Base-by-base conservation (phyloP, 2,888 invertebrate species). In the Tipula confusa region DNA sequence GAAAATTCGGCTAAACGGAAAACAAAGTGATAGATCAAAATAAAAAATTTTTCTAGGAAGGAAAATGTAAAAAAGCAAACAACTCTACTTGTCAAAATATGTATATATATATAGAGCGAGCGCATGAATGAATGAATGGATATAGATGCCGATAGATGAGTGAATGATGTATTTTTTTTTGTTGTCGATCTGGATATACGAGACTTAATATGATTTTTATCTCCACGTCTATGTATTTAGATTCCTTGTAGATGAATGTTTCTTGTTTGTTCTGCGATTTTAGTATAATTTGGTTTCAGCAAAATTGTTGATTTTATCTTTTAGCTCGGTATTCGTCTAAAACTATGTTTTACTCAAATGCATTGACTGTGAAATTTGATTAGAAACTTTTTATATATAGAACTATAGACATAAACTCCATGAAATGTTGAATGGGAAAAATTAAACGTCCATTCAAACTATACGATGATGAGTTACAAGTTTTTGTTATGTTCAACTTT, bases 21-120 rank as follows among this genome's bases (percentile, higher is more conserved):
- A 64, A 64, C 24, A 64, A 64, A 64, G 64, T 64, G 64, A 64
- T 64, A 64, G 64, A 64, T 64, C 64, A 64, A 64, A 64, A 64
- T 4, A 48, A 18, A 64, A 64, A 64, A 64, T 24, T 64, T 24
- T 24, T 64, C 24, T 24, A 64, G 64, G 64, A 64, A 9, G 43
- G 43, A 43, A 18, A 64, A 64, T 64, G 3, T 7, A 9, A 24
- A 64, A 64, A 64, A 64, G 18, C 24, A 64, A 64, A 64, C 64
- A 64, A 43, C 43, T 43, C 43, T n/a, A n/a, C n/a, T n/a, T n/a
- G 64, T 64, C 43, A 43, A 43, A 43, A 64, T 18, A 9, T 64
- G 7, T 48, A 18, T 9, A 48, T 18, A 48, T 18, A 48, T 18
- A 43, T 64, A 24, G 18, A 64, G 24, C 64, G 24, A 24, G 24